These are phyloP conservation scores for Picus viridis DNA, from an alignment of 2,797 vertebrate species.

Conservation along the genomic window DNA sequence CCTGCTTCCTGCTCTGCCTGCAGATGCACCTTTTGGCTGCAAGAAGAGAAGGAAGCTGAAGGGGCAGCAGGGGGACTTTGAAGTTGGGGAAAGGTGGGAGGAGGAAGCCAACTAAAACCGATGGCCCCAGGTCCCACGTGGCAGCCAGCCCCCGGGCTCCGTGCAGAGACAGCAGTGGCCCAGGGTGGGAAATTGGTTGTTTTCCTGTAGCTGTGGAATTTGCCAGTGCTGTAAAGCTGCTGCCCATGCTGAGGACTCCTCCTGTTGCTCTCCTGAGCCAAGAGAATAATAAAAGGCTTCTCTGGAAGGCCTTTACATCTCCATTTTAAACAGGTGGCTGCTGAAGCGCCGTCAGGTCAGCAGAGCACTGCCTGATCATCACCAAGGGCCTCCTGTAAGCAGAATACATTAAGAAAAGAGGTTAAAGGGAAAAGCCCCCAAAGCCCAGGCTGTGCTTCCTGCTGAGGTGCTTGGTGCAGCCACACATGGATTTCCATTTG, in stretches of 20 bases:
- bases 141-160: neutral
- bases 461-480: neutral
- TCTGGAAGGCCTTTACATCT: neutral
- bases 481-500: neutral
- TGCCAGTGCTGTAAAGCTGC: constrained; percentile 7
- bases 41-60: neutral
- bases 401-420: neutral
- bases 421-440: neutral
- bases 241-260: constrained; percentile 29
- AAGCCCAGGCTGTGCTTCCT: neutral
- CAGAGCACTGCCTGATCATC: neutral
- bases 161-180: neutral
- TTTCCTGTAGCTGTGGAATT: constrained; percentile 44
- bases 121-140: neutral
- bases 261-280: neutral
- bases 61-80: neutral
- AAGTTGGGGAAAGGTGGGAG: neutral
- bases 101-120: neutral
- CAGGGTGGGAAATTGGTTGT: constrained; percentile 22
- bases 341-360: neutral
- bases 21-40: neutral
- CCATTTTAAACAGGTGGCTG: neutral
- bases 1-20: neutral
- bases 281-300: constrained; percentile 11
- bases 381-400: neutral